Percentiles rank a stretch among this genome's conserved stretches.
These are phyloP conservation scores for Chloroceryle amazona DNA, from an alignment of 2,797 vertebrate genomes.

Conservation along the genomic window DNA sequence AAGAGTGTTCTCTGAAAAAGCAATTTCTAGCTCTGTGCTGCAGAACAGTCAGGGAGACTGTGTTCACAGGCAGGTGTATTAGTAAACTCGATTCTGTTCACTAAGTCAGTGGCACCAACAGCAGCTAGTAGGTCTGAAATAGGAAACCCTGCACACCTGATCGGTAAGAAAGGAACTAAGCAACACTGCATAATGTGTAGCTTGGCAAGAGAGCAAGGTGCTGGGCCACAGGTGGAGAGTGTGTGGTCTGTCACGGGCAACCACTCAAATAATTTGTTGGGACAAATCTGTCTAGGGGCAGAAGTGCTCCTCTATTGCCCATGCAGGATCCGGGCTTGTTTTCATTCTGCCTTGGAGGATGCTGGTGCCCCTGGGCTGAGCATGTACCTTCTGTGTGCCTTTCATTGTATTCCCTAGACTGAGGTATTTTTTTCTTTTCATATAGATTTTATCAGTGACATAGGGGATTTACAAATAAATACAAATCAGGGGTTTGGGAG, in stretches of 20 bases:
- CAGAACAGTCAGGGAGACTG: not conserved
- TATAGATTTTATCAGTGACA: not conserved
- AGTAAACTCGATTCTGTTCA: not conserved
- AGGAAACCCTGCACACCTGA: not conserved
- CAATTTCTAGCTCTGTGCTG: not conserved
- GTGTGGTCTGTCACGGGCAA: not conserved
- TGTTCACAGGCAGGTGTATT: not conserved
- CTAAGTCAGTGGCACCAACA: not conserved
- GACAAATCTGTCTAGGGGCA: rapidly evolving
- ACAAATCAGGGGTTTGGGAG: not conserved
- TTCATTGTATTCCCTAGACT: not conserved
- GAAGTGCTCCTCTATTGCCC: not conserved
- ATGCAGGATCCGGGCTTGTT: not conserved
- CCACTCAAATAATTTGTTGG: not conserved
- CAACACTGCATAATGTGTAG: not conserved
- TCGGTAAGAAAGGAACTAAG: not conserved
- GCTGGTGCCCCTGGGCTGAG: not conserved
- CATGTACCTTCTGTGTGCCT: not conserved
- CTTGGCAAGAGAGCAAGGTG: not conserved
- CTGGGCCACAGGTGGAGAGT: not conserved
- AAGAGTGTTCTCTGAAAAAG: not conserved
- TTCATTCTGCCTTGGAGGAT: not conserved
- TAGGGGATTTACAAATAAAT: not conserved
- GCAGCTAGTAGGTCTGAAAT: not conserved
- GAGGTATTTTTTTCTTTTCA: not conserved